Base-by-base conservation (phyloP, 1,140 invertebrate genomes). In the Formica exsecta region DNA sequence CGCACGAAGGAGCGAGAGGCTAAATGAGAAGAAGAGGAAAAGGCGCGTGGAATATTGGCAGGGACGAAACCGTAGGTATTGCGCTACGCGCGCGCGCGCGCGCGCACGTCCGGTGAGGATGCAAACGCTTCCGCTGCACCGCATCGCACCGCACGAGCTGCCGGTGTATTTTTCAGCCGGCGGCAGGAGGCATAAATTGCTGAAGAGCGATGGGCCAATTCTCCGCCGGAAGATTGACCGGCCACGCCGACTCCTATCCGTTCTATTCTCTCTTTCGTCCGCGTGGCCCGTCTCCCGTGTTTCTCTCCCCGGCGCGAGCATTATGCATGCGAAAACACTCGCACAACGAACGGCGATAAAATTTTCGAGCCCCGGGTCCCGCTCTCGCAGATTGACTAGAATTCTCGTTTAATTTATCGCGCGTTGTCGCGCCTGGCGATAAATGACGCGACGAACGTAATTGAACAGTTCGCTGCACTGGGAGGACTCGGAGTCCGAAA, bases 151-250 rank as follows among this genome's bases (percentile, higher is more conserved):
- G 74, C 74, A n/a, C 68, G 64, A 64, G 71, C 48, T 77, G 41
- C 70, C 74, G 71, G 68, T 66, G 19, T 51, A 91, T 89, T 91
- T 91, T 91, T 87, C 84, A 89, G 51, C 71, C 22, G 77, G 54
- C 74, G 77, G 59, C 74, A 83, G 77, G 44, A 92, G 89, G 90
- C 89, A 91, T 90, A 92, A 92, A 92, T 90, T 92, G 87, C 80
- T 66, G 77, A 86, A 80, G 87, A 93, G 80, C 87, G 86, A 93
- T 91, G 89, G 89, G 87, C 90, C 91, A 86, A 91, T 92, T 91
- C 89, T 89, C 86, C 80, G 32, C 22, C 83, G 70, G 81, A 88
- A 92, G 91, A 93, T 92, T 92, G 91, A 92, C 90, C 86, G 84
- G 85, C 88, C 85, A 85, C 70, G 48, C 48, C 38, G 80, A 54